Percentiles rank a stretch among this genome's conserved stretches.
Conservation (phyloP, 2,888 invertebrate species). For the Synergus laeviventris region DNA sequence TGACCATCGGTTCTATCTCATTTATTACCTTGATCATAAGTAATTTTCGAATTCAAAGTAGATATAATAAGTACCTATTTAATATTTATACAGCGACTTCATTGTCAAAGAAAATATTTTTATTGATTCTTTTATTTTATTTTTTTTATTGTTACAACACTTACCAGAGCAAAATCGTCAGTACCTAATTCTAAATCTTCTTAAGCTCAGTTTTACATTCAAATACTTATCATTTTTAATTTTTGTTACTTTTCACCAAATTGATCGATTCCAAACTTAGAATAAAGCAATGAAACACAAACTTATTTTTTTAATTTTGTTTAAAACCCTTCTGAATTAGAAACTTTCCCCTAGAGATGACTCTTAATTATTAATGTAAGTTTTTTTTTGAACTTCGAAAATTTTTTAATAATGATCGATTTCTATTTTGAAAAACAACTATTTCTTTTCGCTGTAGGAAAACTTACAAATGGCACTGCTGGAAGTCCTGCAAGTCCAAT, state of each 20-base stretch:
- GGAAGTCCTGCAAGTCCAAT: slow-evolving; percentile 76
- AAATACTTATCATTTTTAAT: background rate
- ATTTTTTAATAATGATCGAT: background rate
- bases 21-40: background rate
- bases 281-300: slow-evolving; percentile 4
- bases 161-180: too few relatives aligned
- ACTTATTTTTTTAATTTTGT: background rate
- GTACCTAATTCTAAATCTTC: too few relatives aligned
- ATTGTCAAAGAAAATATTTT: background rate
- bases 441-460: slow-evolving; percentile 59
- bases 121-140: background rate
- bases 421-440: background rate
- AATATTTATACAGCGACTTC: background rate
- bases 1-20: background rate
- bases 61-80: background rate
- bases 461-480: slow-evolving; percentile 71
- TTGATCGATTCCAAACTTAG: background rate
- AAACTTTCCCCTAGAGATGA: background rate
- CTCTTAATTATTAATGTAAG: background rate
- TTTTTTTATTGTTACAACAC: background rate
- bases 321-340: background rate
- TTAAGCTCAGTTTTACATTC: background rate
- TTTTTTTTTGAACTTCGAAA: background rate
- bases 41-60: background rate
- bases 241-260: background rate